Evolutionary conservation across 2,113 vertebrate genomes (phyloP).

Genomic region (Eupsittula cactorum): DNA sequence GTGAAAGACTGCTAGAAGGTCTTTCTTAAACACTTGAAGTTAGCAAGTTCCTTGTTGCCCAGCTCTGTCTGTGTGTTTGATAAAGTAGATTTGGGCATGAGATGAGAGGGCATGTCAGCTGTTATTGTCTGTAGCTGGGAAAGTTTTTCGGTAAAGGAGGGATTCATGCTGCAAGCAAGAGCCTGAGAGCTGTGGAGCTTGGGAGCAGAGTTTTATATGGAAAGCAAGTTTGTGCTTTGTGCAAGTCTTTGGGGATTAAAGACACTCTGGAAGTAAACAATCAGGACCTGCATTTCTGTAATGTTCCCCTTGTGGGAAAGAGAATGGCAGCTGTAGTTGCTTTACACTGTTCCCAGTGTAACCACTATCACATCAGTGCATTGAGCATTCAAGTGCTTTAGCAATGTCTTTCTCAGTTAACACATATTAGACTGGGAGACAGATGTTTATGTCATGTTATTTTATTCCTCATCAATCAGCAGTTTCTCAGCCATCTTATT

Average conservation of each 20-base stretch:
- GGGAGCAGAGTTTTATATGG: neutral
- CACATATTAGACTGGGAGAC: constrained; percentile 59
- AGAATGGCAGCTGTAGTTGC: constrained; percentile 34
- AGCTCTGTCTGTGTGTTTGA: neutral
- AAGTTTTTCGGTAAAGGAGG: neutral
- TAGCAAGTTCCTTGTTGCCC: neutral
- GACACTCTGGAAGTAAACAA: constrained; percentile 16
- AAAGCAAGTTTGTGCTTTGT: neutral
- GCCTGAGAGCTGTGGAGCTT: neutral
- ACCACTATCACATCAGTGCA: constrained; percentile 60
- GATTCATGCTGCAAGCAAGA: neutral
- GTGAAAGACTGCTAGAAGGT: neutral
- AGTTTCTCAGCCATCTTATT: constrained; percentile 69
- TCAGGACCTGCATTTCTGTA: neutral
- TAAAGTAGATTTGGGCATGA: neutral
- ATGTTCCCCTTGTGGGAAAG: neutral
- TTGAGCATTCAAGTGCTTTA: constrained; percentile 62
- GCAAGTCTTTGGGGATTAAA: neutral
- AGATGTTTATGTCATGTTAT: constrained; percentile 68
- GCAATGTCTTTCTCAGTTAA: constrained; percentile 62
- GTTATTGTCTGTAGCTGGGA: neutral
- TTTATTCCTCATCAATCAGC: constrained; percentile 75
- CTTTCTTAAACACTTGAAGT: neutral
- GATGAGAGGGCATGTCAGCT: neutral
- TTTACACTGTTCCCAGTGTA: constrained; percentile 2